Percentiles rank a stretch among this genome's conserved stretches.
These are phyloP conservation scores for Apotomis betuletana DNA, from an alignment of 2,888 invertebrate species.

Conservation along the genomic window DNA sequence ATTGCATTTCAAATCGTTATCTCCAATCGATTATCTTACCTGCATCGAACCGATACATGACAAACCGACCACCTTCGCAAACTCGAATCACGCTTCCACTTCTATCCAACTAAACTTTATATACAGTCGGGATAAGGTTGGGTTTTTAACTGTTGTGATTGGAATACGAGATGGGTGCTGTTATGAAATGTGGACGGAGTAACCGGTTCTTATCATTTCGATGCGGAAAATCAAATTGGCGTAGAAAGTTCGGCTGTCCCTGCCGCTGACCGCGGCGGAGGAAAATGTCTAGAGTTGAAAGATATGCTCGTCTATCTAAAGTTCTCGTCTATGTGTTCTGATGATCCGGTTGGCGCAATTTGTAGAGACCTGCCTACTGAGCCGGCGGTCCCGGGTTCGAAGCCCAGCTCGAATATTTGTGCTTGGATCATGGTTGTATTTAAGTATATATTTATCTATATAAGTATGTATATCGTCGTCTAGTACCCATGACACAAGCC, in stretches of 20 bases:
- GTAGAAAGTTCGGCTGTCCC: conserved; percentile 29
- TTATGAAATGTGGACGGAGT: conserved; percentile 14
- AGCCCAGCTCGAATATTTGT: too few species aligned
- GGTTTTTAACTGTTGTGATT: neutral
- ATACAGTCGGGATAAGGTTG: neutral
- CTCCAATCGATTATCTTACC: conserved; percentile 30
- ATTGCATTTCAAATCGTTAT: conserved; percentile 39
- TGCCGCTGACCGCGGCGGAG: neutral
- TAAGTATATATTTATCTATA: too few species aligned
- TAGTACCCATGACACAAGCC: too few species aligned
- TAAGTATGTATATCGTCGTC: too few species aligned
- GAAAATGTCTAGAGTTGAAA: neutral
- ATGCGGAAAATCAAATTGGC: conserved; percentile 35
- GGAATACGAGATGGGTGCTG: conserved; percentile 3
- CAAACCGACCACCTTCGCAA: conserved; percentile 16
- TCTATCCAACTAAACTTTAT: neutral
- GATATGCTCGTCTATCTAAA: neutral
- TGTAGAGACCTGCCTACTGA: too few species aligned
- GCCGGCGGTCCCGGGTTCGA: too few species aligned
- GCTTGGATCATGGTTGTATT: too few species aligned
- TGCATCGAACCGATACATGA: conserved; percentile 29
- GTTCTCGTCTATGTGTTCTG: too few species aligned
- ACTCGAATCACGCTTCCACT: neutral
- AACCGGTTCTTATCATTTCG: conserved; percentile 35
- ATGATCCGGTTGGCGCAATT: too few species aligned